Conservation (phyloP, 1,140 invertebrate species). For the Ptiloglossa arizonensis region DNA sequence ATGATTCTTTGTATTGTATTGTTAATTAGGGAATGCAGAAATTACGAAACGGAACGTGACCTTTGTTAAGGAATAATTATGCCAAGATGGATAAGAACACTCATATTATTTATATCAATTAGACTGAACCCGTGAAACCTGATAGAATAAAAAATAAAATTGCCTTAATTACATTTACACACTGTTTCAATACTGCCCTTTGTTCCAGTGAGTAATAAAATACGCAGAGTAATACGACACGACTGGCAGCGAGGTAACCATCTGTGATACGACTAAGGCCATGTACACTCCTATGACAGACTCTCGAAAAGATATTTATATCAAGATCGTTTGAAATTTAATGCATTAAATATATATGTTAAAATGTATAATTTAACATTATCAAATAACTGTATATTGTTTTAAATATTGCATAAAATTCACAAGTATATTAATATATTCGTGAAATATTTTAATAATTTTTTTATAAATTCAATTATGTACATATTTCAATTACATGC, state of each 20-base stretch:
- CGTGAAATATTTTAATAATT: neutral
- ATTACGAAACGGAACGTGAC: neutral
- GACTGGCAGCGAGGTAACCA: neutral
- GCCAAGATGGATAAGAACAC: neutral
- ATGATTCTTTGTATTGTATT: too few species aligned
- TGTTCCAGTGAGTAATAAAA: neutral
- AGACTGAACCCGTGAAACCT: neutral
- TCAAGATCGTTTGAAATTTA: neutral
- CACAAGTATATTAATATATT: neutral
- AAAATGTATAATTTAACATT: neutral
- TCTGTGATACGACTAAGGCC: too few species aligned
- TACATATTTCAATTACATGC: neutral
- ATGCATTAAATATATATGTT: too few species aligned
- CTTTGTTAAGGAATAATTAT: neutral
- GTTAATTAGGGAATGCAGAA: too few species aligned
- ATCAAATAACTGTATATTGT: neutral
- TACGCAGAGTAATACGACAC: neutral
- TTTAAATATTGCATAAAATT: neutral
- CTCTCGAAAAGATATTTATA: constrained; percentile 12
- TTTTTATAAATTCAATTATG: neutral
- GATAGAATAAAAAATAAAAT: neutral
- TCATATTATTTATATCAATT: neutral
- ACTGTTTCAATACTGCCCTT: too few species aligned
- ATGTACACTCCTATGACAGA: neutral
- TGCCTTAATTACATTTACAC: neutral